phyloP scores from a whole-genome alignment of 2,113 vertebrate genomes.

The Elephas maximus region DNA sequence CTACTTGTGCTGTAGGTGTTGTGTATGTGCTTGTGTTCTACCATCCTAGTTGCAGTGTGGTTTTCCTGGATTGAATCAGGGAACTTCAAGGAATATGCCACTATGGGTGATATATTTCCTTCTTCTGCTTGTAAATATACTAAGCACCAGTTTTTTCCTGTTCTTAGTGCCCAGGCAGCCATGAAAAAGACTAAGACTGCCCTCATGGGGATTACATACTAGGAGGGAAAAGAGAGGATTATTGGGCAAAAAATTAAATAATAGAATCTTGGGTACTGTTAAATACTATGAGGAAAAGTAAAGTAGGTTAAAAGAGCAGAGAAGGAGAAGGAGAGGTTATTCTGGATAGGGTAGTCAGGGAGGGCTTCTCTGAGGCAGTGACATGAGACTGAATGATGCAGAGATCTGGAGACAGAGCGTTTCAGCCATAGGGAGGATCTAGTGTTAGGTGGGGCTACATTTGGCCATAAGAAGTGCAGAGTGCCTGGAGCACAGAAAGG shows the following conservation, averaged over 20 bases:
- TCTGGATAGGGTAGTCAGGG: neutral
- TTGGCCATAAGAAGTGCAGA: neutral
- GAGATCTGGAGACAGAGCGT: neutral
- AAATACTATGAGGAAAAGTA: neutral
- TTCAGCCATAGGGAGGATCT: neutral
- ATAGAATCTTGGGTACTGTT: neutral
- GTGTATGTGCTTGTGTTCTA: neutral
- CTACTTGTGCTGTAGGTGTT: neutral
- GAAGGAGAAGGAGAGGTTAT: neutral
- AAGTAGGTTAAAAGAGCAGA: neutral
- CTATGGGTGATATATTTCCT: neutral
- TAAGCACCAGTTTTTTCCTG: neutral
- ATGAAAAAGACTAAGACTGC: neutral
- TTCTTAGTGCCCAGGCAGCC: neutral
- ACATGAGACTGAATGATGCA: neutral
- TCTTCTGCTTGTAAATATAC: neutral
- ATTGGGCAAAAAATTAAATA: neutral
- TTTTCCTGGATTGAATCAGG: neutral
- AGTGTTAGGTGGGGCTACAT: neutral
- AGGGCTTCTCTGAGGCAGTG: neutral
- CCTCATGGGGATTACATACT: neutral
- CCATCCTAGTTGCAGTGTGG: neutral
- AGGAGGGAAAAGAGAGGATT: neutral
- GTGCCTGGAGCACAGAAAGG: neutral
- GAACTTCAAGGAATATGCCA: neutral